Evolutionary conservation across 2,113 vertebrate genomes (phyloP), one percentile per base, ranked within the genome.

Genomic region (Podarcis raffonei): DNA sequence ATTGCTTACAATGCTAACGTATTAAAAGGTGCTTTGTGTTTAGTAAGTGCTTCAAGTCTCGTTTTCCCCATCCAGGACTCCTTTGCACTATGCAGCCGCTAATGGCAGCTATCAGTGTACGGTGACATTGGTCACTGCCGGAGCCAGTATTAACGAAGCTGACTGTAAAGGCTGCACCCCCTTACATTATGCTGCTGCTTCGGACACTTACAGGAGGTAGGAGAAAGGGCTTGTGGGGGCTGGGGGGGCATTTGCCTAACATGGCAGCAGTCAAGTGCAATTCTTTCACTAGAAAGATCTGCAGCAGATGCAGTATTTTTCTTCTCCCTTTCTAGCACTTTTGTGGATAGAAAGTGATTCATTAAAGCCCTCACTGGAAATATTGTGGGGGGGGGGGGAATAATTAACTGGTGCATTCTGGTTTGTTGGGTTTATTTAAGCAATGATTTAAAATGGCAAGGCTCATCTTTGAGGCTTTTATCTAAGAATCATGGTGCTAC

Each of bases 11-110:
- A 11, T 53, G 48, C 48, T 53, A 53, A 53, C 9, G 11, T 53
- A 53, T 53, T 53, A 53, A 53, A 53, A 42, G 68, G 13, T 66
- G 27, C 66, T 53, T 85, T 74, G 53, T 59, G 3, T 57, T 53
- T 4, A 6, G 0, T 2, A 20, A 57, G 25, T 39, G 23, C 66
- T 16, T 18, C 20, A 83, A 81, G 1, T 62, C 48, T 57, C 5
- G 5, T 12, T 25, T 83, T 68, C 2, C 22, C 22, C 30, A 3
- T 20, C 25, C 85, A 99, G 99, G 96, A 98, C 98, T 92, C 97
- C 98, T 66, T 96, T 99, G 97, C 99, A 99, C 97, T 99, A 99
- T 18, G 97, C 98, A 59, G 97, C 98, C 23, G 98, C 98, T 87
- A 99, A 98, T 0, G 98, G 98, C 91, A 98, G 97, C 91, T 99